Conservation (phyloP, 1,140 invertebrate species). For the Tenebrio molitor region DNA sequence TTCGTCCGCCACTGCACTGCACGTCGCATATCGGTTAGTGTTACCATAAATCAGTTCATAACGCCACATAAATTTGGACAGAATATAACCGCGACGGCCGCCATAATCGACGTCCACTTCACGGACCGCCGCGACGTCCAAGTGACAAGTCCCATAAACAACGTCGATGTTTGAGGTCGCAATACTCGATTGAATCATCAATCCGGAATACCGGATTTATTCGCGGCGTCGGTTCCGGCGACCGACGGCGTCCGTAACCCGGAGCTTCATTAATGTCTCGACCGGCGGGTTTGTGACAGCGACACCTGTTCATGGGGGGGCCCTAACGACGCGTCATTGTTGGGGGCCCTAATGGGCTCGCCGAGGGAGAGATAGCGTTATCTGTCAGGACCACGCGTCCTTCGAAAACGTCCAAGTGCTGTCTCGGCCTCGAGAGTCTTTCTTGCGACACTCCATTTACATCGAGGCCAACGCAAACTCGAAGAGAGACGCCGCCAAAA, state of each 20-base stretch:
- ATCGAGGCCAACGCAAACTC: slow-evolving; percentile 26
- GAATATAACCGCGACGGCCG: slow-evolving; percentile 58
- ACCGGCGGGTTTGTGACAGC: slow-evolving; percentile 52
- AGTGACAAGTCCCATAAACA: slow-evolving; percentile 55
- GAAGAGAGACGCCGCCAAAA: too few relatives aligned
- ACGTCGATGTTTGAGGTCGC: slow-evolving; percentile 50
- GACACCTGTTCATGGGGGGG: slow-evolving; percentile 57
- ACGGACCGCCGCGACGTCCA: slow-evolving; percentile 51
- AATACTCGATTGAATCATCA: slow-evolving; percentile 58
- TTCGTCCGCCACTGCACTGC: slow-evolving; percentile 41
- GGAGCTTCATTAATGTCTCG: slow-evolving; percentile 53
- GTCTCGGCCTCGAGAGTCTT: slow-evolving; percentile 34
- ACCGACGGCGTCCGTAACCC: slow-evolving; percentile 45
- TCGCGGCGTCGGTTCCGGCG: slow-evolving; percentile 38
- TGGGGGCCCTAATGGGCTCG: slow-evolving; percentile 56
- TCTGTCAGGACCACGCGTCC: slow-evolving; percentile 56
- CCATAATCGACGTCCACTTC: slow-evolving; percentile 50
- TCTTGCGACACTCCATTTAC: slow-evolving; percentile 50
- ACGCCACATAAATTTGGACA: slow-evolving; percentile 63
- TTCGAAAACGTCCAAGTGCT: slow-evolving; percentile 49
- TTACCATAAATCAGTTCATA: slow-evolving; percentile 62
- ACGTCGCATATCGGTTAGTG: slow-evolving; percentile 55
- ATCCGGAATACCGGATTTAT: slow-evolving; percentile 49
- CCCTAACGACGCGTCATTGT: slow-evolving; percentile 54
- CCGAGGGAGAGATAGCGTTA: slow-evolving; percentile 57